Conservation (phyloP, 53 echinoderm and acorn worm genomes). For the Zoroaster sp. region DNA sequence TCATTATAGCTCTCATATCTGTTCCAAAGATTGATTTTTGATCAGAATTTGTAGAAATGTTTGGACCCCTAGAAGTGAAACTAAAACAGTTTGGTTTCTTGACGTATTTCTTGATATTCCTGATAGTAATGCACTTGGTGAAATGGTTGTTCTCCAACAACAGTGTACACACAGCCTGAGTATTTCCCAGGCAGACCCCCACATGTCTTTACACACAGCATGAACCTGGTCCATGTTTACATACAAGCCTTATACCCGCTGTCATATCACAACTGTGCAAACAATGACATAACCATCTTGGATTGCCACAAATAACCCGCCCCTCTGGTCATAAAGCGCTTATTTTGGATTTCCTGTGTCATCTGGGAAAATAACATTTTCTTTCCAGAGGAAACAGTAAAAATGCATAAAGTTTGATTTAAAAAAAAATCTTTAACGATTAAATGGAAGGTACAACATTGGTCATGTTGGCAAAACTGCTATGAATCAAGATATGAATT, state of each 20-base stretch:
- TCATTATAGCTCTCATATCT: no score
- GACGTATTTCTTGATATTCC: no score
- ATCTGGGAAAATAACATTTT: not conserved
- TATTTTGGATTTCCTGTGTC: not conserved
- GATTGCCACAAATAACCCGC: slow-evolving; percentile 5
- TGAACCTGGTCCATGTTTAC: slow-evolving; percentile 33
- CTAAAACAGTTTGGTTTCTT: not conserved
- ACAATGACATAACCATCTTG: slow-evolving; percentile 54
- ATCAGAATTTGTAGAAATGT: no score
- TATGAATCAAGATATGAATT: no score
- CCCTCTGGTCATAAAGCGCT: slow-evolving; percentile 16
- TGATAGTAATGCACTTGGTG: not conserved
- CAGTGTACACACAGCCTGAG: not conserved
- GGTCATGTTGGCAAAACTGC: no score
- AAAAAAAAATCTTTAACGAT: no score
- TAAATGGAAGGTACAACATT: no score
- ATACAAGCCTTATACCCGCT: slow-evolving; percentile 37
- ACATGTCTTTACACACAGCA: slow-evolving; percentile 22
- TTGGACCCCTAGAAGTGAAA: no score
- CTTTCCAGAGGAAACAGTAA: no score
- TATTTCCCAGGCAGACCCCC: slow-evolving; percentile 19
- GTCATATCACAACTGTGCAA: slow-evolving; percentile 55
- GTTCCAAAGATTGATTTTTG: no score
- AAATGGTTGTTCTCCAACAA: not conserved
- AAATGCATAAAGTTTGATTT: no score